Evolutionary conservation across 2,113 vertebrate species (phyloP).

Genomic region (Chiloscyllium plagiosum): DNA sequence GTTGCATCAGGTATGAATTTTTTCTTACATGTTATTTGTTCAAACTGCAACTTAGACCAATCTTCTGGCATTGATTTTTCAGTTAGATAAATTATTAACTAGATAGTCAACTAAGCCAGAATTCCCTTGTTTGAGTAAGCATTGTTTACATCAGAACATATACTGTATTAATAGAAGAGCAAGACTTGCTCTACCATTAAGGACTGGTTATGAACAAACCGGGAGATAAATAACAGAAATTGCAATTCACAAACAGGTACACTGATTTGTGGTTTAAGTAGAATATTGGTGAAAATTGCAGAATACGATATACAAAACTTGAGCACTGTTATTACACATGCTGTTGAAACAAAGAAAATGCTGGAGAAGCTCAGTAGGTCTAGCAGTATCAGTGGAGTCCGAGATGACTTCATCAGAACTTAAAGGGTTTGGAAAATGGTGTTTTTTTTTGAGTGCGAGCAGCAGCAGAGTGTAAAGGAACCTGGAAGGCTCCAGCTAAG

Average conservation of each 20-base stretch:
- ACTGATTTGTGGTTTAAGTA: neutral
- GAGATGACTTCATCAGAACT: too few relatives aligned
- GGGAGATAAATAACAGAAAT: neutral
- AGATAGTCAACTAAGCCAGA: neutral
- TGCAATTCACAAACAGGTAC: neutral
- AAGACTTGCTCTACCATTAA: neutral
- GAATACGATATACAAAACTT: neutral
- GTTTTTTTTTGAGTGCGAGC: too few relatives aligned
- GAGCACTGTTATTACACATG: too few relatives aligned
- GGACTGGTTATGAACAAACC: neutral
- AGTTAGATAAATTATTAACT: neutral
- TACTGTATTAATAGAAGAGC: neutral
- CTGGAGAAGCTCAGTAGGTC: too few relatives aligned
- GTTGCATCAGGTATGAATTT: neutral
- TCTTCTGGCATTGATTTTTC: neutral
- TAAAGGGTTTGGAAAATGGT: too few relatives aligned
- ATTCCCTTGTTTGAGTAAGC: neutral
- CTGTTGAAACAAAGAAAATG: too few relatives aligned
- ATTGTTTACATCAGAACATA: conserved; percentile 5
- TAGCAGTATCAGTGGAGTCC: too few relatives aligned
- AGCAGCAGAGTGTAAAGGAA: too few relatives aligned
- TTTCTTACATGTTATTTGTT: neutral
- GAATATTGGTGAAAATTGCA: neutral
- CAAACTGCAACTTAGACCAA: neutral
- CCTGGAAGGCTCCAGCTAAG: too few relatives aligned